Evolutionary conservation across 2,113 vertebrate genomes (phyloP).

Genomic region (Hemiscyllium ocellatum): DNA sequence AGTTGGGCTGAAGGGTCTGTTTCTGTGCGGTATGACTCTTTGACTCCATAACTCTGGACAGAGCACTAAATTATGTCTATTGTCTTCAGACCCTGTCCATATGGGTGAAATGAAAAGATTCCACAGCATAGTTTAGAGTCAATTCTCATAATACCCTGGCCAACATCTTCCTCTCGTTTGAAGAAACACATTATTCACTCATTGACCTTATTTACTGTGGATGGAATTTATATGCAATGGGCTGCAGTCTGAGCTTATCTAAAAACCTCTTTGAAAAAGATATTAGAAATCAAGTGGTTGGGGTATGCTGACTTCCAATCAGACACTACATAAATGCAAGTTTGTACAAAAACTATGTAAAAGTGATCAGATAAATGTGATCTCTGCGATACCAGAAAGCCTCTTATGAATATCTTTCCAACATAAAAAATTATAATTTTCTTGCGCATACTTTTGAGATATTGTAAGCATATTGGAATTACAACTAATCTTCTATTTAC

Average conservation of each 20-base stretch:
- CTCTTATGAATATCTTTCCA: neutral
- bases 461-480: slow-evolving; percentile 53
- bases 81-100: neutral
- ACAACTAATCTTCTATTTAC: slow-evolving; percentile 69
- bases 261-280: neutral
- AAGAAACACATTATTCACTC: neutral
- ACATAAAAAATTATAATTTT: neutral
- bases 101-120: neutral
- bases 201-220: neutral
- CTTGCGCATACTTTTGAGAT: neutral
- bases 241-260: neutral
- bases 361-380: neutral
- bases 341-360: neutral
- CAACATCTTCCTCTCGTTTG: neutral
- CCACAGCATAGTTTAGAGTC: neutral
- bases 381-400: neutral
- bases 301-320: neutral
- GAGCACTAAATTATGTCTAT: neutral
- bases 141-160: neutral
- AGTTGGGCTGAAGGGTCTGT: too few species aligned
- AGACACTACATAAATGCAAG: neutral
- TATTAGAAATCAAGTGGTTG: neutral
- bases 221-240: neutral
- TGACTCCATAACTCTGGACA: too few species aligned
- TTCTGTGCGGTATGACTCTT: too few species aligned